Percentiles rank a stretch among this genome's conserved stretches.
Evolutionary conservation across 2,888 invertebrate genomes (phyloP).

Genomic region (Protonemura montana): DNA sequence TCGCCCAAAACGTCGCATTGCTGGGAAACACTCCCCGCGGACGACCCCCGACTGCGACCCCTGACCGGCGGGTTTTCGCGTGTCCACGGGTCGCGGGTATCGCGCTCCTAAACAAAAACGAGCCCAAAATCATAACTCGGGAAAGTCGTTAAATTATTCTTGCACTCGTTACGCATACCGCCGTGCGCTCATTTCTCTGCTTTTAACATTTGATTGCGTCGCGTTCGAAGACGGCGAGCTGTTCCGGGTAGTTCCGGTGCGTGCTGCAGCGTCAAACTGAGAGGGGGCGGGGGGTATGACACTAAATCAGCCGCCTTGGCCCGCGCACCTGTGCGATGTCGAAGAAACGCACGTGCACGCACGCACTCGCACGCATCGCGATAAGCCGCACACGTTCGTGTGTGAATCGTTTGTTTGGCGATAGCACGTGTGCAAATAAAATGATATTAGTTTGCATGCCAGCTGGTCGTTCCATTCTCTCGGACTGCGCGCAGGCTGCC

Average conservation of each 20-base stretch:
- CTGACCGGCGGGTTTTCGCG: neutral
- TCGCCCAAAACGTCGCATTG: neutral
- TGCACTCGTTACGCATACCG: neutral
- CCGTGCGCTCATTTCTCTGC: neutral
- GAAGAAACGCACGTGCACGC: neutral
- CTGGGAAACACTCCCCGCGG: neutral
- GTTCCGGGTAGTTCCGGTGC: too few relatives aligned
- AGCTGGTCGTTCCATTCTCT: neutral
- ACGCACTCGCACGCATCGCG: neutral
- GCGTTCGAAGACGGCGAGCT: neutral
- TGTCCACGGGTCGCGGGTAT: too few relatives aligned
- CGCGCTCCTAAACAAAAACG: neutral
- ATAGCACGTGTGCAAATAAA: neutral
- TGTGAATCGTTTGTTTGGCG: neutral
- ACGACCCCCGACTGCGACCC: neutral
- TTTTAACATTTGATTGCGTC: neutral
- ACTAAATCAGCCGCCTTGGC: neutral
- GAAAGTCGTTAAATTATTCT: neutral
- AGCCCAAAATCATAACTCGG: neutral
- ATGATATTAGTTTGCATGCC: neutral
- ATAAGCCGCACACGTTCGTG: slow-evolving; percentile 2
- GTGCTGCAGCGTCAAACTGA: neutral
- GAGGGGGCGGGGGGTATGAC: neutral
- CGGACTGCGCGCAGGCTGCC: neutral
- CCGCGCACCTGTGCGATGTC: neutral